A percentile compares a stretch with the other conserved stretches of the same genome.
phyloP scores from a whole-genome alignment of 1,140 invertebrate species.

The Lepidurus packardi region DNA sequence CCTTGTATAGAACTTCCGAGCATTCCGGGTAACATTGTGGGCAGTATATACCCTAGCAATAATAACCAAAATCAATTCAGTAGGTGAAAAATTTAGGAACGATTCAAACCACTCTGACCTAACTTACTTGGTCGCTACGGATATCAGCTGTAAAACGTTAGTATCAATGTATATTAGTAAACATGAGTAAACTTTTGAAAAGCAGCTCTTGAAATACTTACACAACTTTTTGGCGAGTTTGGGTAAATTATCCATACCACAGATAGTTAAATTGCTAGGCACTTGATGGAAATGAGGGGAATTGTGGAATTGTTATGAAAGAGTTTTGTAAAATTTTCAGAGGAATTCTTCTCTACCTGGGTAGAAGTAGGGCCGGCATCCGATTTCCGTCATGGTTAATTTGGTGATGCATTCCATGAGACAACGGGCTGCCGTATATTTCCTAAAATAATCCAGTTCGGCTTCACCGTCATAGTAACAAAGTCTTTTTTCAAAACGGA shows the following conservation, averaged over 20 bases:
- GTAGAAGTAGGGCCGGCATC: conserved; percentile 26
- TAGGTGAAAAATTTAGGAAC: neutral
- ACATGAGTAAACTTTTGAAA: neutral
- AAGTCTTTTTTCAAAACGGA: neutral
- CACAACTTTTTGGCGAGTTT: neutral
- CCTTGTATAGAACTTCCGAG: neutral
- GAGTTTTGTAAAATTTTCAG: too few species aligned
- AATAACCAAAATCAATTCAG: neutral
- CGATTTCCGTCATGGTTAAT: neutral
- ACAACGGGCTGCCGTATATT: neutral
- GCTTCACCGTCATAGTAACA: conserved; percentile 2
- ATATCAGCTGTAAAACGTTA: neutral
- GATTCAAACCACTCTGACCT: neutral
- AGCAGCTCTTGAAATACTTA: neutral
- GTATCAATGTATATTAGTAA: neutral
- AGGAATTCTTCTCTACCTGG: neutral
- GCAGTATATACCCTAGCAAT: neutral
- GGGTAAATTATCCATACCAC: neutral
- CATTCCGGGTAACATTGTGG: neutral
- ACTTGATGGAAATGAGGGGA: neutral
- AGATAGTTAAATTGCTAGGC: neutral
- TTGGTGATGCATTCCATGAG: conserved; percentile 25
- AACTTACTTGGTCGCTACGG: neutral
- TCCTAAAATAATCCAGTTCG: neutral
- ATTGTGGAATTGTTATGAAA: too few species aligned